Evolutionary conservation across 1,140 invertebrate genomes (phyloP), one percentile per base, ranked within the genome.

Genomic region (Hirudo medicinalis): DNA sequence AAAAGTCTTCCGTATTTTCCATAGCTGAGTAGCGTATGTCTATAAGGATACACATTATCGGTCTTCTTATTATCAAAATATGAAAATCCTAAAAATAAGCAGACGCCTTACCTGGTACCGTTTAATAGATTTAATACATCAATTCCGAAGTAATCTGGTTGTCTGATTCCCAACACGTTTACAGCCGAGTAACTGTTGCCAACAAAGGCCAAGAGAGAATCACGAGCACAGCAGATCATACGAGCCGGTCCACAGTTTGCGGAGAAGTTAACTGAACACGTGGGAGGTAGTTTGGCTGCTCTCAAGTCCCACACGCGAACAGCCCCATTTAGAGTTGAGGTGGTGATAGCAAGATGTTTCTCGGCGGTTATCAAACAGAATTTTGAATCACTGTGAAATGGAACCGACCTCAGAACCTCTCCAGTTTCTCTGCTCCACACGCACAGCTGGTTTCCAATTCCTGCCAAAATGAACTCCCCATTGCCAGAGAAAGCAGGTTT

Each of bases 1-100:
- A 66, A 19, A 19, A 74, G 73, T 25, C 29, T 67, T 15, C 73
- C 73, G 32, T 74, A 74, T 32, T 68, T 57, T 20, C 40, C 27
- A 29, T 71, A 74, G 20, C 27, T 54, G 40, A 74, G 66, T 29
- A 70, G 71, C 13, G 70, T 60, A 11, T 68, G 22, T 40, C 63
- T 49, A 17, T 1, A 49, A 49, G 13, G 25, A 29, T n/a, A 25
- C 57, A 63, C 20, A 57, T 74, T 8, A 29, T 54, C 15, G 71
- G 15, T 53, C 68, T 74, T 55, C 63, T 22, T 63, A 63, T 1
- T 13, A 63, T 1, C 11, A 63, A 8, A 13, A 63, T 20, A 63
- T 32, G 9, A 11, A 63, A 63, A 63, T 63, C 22, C 9, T 63
- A 25, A 63, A 63, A 63, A 25, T 63, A 63, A 63, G 19, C 11